phyloP scores from a whole-genome alignment of 1,140 invertebrate species.

The Stratiolaelaps scimitus region DNA sequence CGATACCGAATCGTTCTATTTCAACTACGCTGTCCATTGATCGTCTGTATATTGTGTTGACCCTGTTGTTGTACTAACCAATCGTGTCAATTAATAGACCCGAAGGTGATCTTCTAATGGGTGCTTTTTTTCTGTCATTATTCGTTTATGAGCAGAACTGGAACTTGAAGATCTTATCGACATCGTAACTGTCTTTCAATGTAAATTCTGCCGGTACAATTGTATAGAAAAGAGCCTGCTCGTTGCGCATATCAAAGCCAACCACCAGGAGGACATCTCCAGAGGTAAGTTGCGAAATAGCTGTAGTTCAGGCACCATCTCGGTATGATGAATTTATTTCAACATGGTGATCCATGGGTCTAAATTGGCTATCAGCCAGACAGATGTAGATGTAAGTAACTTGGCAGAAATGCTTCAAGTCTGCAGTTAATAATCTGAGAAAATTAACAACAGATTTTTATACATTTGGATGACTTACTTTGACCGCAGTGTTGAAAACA shows the following conservation, averaged over 20 bases:
- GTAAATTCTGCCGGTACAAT: slow-evolving; percentile 15
- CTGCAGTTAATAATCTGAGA: not conserved
- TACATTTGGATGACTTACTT: no score
- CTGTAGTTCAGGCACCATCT: not conserved
- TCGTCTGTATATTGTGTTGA: no score
- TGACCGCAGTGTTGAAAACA: no score
- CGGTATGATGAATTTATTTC: not conserved
- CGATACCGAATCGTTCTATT: no score
- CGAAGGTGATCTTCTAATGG: no score
- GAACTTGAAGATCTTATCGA: slow-evolving; percentile 26
- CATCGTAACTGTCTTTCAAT: slow-evolving; percentile 5
- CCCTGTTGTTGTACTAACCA: no score
- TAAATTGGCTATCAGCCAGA: not conserved
- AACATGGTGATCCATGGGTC: not conserved
- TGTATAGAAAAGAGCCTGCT: slow-evolving; percentile 8
- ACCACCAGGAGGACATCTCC: not conserved
- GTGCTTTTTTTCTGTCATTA: no score
- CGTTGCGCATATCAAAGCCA: slow-evolving; percentile 9
- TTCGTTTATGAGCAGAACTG: not conserved
- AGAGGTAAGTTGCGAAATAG: not conserved
- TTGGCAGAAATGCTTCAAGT: not conserved
- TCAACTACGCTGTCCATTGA: no score
- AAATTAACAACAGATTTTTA: no score
- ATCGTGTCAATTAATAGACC: no score
- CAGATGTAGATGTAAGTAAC: not conserved